Evolutionary conservation across 2,888 invertebrate genomes (phyloP), one percentile per base, ranked within the genome.

Genomic region (Philaethria dido): DNA sequence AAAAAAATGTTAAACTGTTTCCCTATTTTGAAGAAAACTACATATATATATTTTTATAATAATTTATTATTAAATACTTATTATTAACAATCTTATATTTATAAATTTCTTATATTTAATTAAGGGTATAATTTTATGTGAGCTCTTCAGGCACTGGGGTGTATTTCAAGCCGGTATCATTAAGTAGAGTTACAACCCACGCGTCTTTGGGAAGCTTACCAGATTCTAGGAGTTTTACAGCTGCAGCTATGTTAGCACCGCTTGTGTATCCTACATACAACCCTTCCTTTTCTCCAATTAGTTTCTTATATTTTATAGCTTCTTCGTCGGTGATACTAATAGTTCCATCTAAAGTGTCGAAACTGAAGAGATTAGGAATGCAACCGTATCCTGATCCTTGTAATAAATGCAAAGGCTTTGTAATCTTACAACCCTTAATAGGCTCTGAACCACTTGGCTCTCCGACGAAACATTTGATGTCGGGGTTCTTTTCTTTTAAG

Each of bases 311-410:
- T 44, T 82, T 75, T n/a, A 83, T 75, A 1, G 86, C 78, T 68
- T 92, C 92, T 62, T 90, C 89, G 62, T 92, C 92, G 29, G 84
- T 83, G 25, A 92, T 86, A 57, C 81, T 78, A 9, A 92, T 36
- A 0, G 90, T 88, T 0, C 83, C 90, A 66, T 92, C 89, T 85
- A 90, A 82, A 39, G 79, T 69, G 0, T 91, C 89, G 67, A 79
- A 87, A 62, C 86, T 83, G 68, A 92, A 91, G 62, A 92, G 74
- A 66, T 82, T 81, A 0, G 92, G 92, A 13, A 92, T 72, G 69
- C 86, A 87, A 0, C 89, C 92, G 66, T 92, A 92, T 0, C 92
- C 90, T 0, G 92, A 91, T 0, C 92, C 92, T 75, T 92, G 92
- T 3, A 92, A 80, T 70, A 89, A 77, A 77, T 92, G 92, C 57